Conservation (phyloP, 2,888 invertebrate species). For the Dinocampus coccinellae region DNA sequence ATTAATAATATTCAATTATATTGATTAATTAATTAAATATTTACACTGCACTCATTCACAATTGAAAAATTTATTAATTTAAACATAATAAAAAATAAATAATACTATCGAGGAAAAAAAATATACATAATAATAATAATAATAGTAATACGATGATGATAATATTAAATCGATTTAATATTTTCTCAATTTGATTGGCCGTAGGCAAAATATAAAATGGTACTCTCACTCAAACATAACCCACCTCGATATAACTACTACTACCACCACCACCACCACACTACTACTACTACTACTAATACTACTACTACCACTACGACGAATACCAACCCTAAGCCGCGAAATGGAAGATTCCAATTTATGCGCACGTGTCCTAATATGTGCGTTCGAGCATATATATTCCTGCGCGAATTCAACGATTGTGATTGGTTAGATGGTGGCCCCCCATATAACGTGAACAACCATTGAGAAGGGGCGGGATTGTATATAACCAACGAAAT, state of each 20-base stretch:
- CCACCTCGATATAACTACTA: background rate
- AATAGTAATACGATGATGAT: slow-evolving; percentile 9
- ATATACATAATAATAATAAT: background rate
- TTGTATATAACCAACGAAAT: slow-evolving; percentile 7
- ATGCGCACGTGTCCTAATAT: slow-evolving; percentile 36
- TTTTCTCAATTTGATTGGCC: slow-evolving; percentile 21
- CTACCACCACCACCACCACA: background rate
- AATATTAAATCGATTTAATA: slow-evolving; percentile 27
- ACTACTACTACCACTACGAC: background rate
- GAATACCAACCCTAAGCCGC: slow-evolving; percentile 45
- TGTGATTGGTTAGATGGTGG: slow-evolving; percentile 9
- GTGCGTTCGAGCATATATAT: slow-evolving; percentile 24
- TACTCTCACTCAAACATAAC: slow-evolving; percentile 10
- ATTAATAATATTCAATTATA: no score
- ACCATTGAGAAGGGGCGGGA: background rate
- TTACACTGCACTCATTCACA: no score
- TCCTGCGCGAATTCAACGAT: slow-evolving; percentile 7
- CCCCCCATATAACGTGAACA: background rate
- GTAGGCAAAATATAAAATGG: slow-evolving; percentile 38
- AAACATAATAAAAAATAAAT: no score
- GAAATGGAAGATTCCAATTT: slow-evolving; percentile 46
- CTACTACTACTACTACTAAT: no score
- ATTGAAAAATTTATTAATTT: no score
- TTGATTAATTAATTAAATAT: no score
- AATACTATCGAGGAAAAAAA: no score